These are phyloP conservation scores for Felis chaus DNA, from an alignment of 2,113 vertebrate genomes.

Conservation along the genomic window DNA sequence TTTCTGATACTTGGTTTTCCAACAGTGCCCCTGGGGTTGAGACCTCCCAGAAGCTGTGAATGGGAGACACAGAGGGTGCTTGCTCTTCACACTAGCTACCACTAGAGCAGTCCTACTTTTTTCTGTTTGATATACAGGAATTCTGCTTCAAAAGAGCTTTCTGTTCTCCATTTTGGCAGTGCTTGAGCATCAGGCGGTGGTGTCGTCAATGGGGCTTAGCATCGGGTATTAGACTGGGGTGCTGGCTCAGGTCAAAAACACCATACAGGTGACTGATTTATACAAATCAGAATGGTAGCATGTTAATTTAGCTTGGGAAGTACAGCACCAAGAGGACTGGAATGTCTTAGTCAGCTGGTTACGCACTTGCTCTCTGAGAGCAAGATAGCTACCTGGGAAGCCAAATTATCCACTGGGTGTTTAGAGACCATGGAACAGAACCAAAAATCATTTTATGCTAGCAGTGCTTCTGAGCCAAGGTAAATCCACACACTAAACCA, in stretches of 20 bases:
- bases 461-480: neutral
- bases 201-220: neutral
- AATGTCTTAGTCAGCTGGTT: neutral
- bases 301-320: conserved; percentile 42
- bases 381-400: neutral
- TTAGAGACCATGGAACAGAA: neutral
- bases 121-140: neutral
- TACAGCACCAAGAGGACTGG: neutral
- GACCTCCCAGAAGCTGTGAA: neutral
- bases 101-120: neutral
- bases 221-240: neutral
- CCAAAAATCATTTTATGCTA: neutral
- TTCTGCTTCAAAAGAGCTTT: neutral
- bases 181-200: neutral
- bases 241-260: neutral
- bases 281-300: conserved; percentile 17
- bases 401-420: neutral
- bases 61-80: neutral
- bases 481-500: neutral
- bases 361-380: neutral
- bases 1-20: neutral
- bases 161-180: neutral
- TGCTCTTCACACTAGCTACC: neutral
- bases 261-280: neutral
- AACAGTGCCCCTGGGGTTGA: neutral